Base-by-base conservation (phyloP, 2,888 invertebrate genomes). In the Conistra vaccinii region DNA sequence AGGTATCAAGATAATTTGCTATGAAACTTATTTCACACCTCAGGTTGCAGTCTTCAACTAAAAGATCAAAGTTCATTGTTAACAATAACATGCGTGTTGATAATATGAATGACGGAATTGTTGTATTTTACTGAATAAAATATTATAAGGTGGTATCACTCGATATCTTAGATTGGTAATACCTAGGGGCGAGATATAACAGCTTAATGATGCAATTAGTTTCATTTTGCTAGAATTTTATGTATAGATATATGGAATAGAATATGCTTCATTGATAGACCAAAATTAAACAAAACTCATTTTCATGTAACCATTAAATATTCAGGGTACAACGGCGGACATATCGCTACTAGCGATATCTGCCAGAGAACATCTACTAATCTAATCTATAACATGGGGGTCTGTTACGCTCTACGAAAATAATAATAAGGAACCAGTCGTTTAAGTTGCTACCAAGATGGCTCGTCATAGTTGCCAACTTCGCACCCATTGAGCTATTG, bases 51-150 rank as follows among this genome's bases (percentile, higher is more conserved):
- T 51, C n/a, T 26, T 39, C 26, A 29, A 26, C 10, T 4, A 35
- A 29, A 72, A 72, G 51, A 17, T 53, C 53, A 53, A 53, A 72
- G 72, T 72, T 53, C 39, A 71, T 29, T 72, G 26, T 9, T 63
- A 14, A 45, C 29, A 65, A 29, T 29, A 48, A 17, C 5, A 65
- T 5, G 17, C 14, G 23, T 48, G 29, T 48, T 65, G 23, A 9
- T 65, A 29, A 9, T 65, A 29, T 23, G 63, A 63, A 29, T 29
- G 45, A 23, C 12, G 14, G 20, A 12, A 26, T 39, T 62, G 17
- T 62, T 26, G 3, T 6, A 23, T 65, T 32, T 48, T 48, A 32
- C n/a, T 73, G 35, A 73, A 58, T 58, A 5, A 20, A 74, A 48
- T 74, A 58, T 58, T 74, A 17, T 29, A 39, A 12, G 29, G 6